phyloP scores from a whole-genome alignment of 1,140 invertebrate genomes.

The Drosophila repletoides region DNA sequence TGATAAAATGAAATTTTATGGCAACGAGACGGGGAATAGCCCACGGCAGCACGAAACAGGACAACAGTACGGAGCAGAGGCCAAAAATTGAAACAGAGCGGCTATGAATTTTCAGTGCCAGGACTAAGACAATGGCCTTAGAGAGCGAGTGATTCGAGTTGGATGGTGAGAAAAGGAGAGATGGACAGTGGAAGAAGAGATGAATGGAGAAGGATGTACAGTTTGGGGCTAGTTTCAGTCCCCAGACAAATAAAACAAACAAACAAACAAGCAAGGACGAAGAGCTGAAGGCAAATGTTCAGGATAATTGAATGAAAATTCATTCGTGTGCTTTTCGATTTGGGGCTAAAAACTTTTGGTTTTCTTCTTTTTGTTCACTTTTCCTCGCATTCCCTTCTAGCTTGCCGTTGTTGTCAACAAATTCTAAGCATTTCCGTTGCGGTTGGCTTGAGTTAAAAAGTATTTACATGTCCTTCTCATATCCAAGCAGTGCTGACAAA shows the following conservation, averaged over 20 bases:
- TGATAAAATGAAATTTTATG: conserved; percentile 80
- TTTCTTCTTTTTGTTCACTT: conserved; percentile 1
- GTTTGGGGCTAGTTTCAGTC: conserved; percentile 72
- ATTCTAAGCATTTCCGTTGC: conserved; percentile 42
- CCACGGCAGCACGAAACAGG: conserved; percentile 12
- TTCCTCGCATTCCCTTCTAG: neutral
- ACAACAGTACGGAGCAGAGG: conserved; percentile 26
- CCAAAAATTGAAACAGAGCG: conserved; percentile 78
- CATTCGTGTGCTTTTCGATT: conserved; percentile 79
- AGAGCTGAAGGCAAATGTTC: conserved; percentile 54
- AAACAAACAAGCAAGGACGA: conserved; percentile 44
- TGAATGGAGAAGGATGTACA: conserved; percentile 1
- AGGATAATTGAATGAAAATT: conserved; percentile 80
- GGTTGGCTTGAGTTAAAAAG: conserved; percentile 40
- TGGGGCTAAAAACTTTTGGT: conserved; percentile 47
- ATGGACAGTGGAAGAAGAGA: neutral
- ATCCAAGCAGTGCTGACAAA: conserved; percentile 33
- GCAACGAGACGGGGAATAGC: conserved; percentile 26
- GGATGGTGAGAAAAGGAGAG: neutral
- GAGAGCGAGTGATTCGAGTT: neutral
- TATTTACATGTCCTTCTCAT: conserved; percentile 76
- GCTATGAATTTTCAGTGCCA: conserved; percentile 74
- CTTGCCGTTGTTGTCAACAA: conserved; percentile 38
- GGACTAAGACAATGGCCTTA: conserved; percentile 64
- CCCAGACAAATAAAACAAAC: conserved; percentile 64